Evolutionary conservation across 2,888 invertebrate genomes (phyloP).

Genomic region (Mesoligia furuncula): DNA sequence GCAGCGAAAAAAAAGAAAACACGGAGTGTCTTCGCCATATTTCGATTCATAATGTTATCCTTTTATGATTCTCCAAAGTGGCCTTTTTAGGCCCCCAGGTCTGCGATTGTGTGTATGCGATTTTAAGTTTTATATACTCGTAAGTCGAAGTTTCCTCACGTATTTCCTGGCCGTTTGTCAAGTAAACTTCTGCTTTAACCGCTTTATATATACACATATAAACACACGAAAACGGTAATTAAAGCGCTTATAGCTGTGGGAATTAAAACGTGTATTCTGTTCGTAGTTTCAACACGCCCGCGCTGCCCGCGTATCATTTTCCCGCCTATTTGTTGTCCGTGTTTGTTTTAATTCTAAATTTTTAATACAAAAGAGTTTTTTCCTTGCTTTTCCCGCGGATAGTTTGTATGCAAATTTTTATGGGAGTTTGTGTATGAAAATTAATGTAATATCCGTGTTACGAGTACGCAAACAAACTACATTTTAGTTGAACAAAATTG

Average conservation of each 20-base stretch:
- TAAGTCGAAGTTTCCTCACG: not conserved
- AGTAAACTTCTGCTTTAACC: not conserved
- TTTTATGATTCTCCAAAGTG: no score
- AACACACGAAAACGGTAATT: conserved; percentile 62
- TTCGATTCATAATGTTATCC: no score
- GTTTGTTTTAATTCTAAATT: conserved; percentile 62
- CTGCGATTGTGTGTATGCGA: not conserved
- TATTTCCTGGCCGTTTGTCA: not conserved
- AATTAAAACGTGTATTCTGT: conserved; percentile 59
- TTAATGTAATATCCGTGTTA: conserved; percentile 32
- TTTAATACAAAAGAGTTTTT: conserved; percentile 51
- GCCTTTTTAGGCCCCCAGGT: no score
- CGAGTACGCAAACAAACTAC: conserved; percentile 20
- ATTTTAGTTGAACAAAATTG: conserved; percentile 28
- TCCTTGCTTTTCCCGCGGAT: conserved; percentile 37
- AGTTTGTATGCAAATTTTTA: conserved; percentile 60
- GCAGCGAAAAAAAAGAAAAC: no score
- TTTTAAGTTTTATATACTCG: not conserved
- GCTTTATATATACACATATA: not conserved
- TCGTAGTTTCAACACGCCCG: conserved; percentile 30
- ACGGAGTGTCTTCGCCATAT: no score
- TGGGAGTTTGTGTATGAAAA: conserved; percentile 47
- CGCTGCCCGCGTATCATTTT: conserved; percentile 59
- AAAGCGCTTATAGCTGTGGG: conserved; percentile 64
- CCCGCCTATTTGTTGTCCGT: conserved; percentile 44